These are phyloP conservation scores for Lasius platythorax DNA, from an alignment of 2,888 invertebrate genomes.

Conservation along the genomic window DNA sequence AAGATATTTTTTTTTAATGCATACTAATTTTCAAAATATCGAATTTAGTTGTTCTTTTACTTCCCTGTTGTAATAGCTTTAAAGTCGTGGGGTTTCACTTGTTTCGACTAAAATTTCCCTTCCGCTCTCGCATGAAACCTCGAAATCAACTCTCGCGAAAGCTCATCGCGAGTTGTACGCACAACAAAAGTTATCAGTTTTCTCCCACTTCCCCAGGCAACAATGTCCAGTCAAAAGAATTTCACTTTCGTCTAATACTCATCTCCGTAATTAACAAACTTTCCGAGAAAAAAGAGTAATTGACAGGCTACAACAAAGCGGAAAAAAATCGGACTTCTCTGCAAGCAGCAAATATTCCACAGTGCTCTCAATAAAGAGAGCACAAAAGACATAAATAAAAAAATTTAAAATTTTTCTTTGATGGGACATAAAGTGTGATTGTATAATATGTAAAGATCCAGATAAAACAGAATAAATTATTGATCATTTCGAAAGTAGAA, in stretches of 20 bases:
- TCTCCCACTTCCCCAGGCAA: background rate
- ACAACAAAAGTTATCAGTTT: constrained; percentile 3
- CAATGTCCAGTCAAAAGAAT: constrained; percentile 31
- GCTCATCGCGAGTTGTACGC: constrained; percentile 1
- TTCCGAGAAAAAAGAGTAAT: background rate
- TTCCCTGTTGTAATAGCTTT: background rate
- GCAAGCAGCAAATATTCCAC: background rate
- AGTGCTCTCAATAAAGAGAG: background rate
- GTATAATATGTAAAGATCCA: background rate
- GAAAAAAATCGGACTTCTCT: background rate
- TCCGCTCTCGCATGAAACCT: background rate
- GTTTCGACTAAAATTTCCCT: constrained; percentile 5
- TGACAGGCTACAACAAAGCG: no score
- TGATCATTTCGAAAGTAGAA: background rate
- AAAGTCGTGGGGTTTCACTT: background rate
- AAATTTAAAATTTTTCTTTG: background rate
- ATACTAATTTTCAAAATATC: background rate
- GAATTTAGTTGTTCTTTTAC: background rate
- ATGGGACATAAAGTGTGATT: background rate
- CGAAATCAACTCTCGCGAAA: constrained; percentile 20
- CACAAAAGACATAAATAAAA: background rate
- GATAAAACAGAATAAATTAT: background rate
- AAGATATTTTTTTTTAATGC: background rate
- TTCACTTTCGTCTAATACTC: constrained; percentile 50
- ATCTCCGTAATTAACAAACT: constrained; percentile 33